These are phyloP conservation scores for Scaptomyza caliginosa DNA, from an alignment of 2,888 invertebrate genomes.

Conservation along the genomic window DNA sequence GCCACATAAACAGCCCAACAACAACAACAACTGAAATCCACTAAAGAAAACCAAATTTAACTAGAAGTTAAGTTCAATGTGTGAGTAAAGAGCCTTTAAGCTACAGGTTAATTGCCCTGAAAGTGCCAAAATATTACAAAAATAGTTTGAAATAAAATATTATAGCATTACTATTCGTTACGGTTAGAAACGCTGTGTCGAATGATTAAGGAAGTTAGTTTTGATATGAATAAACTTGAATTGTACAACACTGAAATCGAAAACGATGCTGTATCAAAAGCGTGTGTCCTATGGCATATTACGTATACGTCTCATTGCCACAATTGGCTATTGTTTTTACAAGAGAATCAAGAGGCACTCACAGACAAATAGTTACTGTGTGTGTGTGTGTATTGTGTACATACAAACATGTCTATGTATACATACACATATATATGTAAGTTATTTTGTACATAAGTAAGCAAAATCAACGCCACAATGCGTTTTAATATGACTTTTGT, in stretches of 20 bases:
- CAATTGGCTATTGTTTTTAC: conserved; percentile 55
- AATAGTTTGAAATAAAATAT: no score
- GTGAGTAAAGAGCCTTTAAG: no score
- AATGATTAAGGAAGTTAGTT: no score
- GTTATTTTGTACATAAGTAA: conserved; percentile 59
- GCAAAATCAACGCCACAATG: conserved; percentile 73
- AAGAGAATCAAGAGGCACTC: conserved; percentile 18
- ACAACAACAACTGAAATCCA: neutral
- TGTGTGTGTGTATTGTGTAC: conserved; percentile 2
- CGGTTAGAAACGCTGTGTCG: no score
- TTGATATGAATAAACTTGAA: no score
- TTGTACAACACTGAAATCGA: conserved; percentile 16
- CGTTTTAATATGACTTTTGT: conserved; percentile 77
- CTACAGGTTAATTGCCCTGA: no score
- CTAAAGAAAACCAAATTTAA: neutral
- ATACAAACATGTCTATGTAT: conserved; percentile 3
- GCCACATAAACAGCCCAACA: conserved; percentile 35
- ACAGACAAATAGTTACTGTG: conserved; percentile 20
- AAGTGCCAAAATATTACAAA: no score
- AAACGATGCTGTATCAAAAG: conserved; percentile 2
- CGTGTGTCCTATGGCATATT: conserved; percentile 33
- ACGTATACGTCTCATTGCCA: conserved; percentile 53
- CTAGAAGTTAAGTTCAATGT: neutral
- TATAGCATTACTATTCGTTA: no score
- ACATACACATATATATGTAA: conserved; percentile 26